These are phyloP conservation scores for Drosophila paramelanica DNA, from an alignment of 2,888 invertebrate genomes.

Conservation along the genomic window DNA sequence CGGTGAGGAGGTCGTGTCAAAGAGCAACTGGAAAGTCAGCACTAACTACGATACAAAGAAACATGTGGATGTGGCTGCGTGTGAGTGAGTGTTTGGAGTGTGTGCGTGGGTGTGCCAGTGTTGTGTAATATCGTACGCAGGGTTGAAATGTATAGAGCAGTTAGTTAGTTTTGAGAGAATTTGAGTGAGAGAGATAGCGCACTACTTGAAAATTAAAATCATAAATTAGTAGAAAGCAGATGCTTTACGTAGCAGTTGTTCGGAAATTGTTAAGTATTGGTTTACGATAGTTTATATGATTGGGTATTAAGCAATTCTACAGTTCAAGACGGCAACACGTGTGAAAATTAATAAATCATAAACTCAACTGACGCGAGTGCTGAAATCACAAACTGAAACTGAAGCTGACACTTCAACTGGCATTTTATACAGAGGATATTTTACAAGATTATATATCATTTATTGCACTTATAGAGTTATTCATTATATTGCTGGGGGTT, in stretches of 20 bases:
- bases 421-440: conserved; percentile 65
- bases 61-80: conserved; percentile 59
- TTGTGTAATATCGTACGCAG: conserved; percentile 55
- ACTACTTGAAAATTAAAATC: conserved; percentile 62
- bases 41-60: conserved; percentile 82
- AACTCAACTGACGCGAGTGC: conserved; percentile 59
- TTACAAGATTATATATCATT: conserved; percentile 13
- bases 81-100: conserved; percentile 19
- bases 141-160: conserved; percentile 44
- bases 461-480: conserved; percentile 5
- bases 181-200: conserved; percentile 44
- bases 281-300: conserved; percentile 38
- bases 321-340: conserved; percentile 56
- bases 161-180: not conserved
- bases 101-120: conserved; percentile 53
- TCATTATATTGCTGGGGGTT: conserved; percentile 51
- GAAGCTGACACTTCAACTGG: conserved; percentile 49
- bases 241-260: conserved; percentile 48
- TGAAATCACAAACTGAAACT: conserved; percentile 55
- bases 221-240: conserved; percentile 60
- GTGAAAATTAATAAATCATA: conserved; percentile 53
- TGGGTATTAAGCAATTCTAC: conserved; percentile 61
- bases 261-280: conserved; percentile 52
- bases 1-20: conserved; percentile 54
- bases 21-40: conserved; percentile 80